phyloP scores from a whole-genome alignment of 2,888 invertebrate genomes.

The Sinotaia quadrata region DNA sequence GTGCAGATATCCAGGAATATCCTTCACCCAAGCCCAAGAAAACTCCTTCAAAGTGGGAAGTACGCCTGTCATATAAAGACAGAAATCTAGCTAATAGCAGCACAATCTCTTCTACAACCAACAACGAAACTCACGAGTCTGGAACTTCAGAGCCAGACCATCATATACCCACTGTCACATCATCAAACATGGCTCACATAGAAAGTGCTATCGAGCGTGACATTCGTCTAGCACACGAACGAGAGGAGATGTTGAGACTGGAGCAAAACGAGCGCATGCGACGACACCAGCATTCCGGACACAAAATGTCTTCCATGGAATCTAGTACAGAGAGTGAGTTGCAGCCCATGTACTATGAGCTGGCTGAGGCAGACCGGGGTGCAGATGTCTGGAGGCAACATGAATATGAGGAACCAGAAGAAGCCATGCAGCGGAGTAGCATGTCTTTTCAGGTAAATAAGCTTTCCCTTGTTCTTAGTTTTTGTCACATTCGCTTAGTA shows the following conservation, averaged over 20 bases:
- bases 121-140: constrained; percentile 43
- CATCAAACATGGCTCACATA: constrained; percentile 19
- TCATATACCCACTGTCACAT: neutral
- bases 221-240: constrained; percentile 64
- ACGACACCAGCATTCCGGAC: constrained; percentile 33
- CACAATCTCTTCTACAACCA: constrained; percentile 35
- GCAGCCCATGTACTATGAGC: constrained; percentile 54
- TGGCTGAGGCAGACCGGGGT: constrained; percentile 65
- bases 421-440: constrained; percentile 30
- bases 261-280: constrained; percentile 57
- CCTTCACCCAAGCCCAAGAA: constrained; percentile 16
- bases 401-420: constrained; percentile 51
- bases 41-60: constrained; percentile 35
- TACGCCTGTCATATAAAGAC: constrained; percentile 27
- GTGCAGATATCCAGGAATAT: neutral
- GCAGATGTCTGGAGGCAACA: constrained; percentile 53
- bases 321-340: constrained; percentile 36
- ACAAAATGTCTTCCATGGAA: constrained; percentile 22
- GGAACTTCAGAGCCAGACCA: neutral
- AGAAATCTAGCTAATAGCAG: constrained; percentile 14
- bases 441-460: constrained; percentile 15
- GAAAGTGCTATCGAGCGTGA: constrained; percentile 69
- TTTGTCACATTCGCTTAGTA: no score
- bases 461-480: no score
- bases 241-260: constrained; percentile 58